Evolutionary conservation across 2,888 invertebrate genomes (phyloP), one percentile per base, ranked within the genome.

Genomic region (Toxonevra muliebris): DNA sequence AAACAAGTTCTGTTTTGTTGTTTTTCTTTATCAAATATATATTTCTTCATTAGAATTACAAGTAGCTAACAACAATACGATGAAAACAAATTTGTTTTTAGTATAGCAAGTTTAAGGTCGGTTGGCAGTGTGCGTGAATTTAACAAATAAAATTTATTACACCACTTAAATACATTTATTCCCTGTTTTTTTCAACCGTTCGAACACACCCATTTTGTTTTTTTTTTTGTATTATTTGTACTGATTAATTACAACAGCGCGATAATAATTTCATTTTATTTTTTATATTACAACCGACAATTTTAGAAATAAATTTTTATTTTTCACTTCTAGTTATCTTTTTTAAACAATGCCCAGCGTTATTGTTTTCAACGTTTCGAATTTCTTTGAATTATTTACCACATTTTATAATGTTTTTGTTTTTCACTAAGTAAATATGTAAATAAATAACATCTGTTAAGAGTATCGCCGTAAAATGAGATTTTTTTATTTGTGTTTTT

Each of bases 51-150:
- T 30, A 2, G 30, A 2, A 30, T 30, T 30, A 30, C 30, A 30
- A 30, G 30, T 30, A 7, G 30, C 30, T 4, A 30, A 30, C 30
- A 30, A 30, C 7, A 30, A 30, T 7, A 30, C 30, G 30, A 30
- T 30, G 30, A 30, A 30, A 30, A 30, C 7, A 30, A 30, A 4
- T 30, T 30, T 30, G 2, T 30, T 30, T 30, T 4, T 7, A 30
- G 30, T 52, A 17, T 57, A 65, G 60, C 45, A 62, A 70, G 68
- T 68, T 70, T 66, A 70, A 70, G 70, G 68, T 66, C 68, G 66
- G 63, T 54, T n/a, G 43, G 40, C 57, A 42, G 15, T 19, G 13
- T 48, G 54, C 8, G 12, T 12, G 12, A 4, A 8, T 12, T 19
- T 20, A 5, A 54, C 13, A 54, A 19, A 20, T 54, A 54, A 54